Conservation (phyloP, 2,888 invertebrate genomes). For the Ptilodon capucinus region DNA sequence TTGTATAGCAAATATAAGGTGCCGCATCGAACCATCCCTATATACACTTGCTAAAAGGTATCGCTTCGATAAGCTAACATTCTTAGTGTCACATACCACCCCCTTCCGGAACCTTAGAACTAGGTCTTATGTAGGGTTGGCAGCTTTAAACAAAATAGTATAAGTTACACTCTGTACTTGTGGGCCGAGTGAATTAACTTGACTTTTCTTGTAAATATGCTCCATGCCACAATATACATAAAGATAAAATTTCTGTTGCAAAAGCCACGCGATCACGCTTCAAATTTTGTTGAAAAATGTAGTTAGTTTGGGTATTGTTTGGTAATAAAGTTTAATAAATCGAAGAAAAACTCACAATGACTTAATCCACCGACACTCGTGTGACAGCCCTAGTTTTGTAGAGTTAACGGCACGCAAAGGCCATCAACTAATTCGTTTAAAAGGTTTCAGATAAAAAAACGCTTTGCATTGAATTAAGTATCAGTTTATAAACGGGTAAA, state of each 20-base stretch:
- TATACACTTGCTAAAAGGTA: conserved; percentile 52
- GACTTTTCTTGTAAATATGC: no score
- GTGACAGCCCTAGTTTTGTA: conserved; percentile 8
- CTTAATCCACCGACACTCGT: neutral
- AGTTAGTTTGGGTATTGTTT: no score
- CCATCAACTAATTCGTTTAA: conserved; percentile 45
- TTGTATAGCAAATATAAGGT: no score
- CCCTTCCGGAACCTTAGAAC: conserved; percentile 17
- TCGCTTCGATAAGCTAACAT: conserved; percentile 50
- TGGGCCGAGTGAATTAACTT: no score
- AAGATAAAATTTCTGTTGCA: no score
- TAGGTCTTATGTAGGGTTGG: conserved; percentile 26
- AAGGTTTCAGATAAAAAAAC: conserved; percentile 44
- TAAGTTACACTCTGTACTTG: no score
- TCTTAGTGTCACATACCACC: conserved; percentile 8
- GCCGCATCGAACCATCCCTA: neutral
- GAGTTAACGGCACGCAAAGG: conserved; percentile 38
- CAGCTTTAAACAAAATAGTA: no score
- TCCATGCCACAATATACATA: no score
- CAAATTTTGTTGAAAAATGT: no score
- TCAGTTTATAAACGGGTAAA: conserved; percentile 16
- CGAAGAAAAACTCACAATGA: neutral
- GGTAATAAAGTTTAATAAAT: no score
- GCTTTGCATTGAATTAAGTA: conserved; percentile 20
- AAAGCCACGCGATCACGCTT: no score